These are phyloP conservation scores for Peromyscus melanophrys DNA, from an alignment of 2,797 vertebrate species.

Conservation along the genomic window DNA sequence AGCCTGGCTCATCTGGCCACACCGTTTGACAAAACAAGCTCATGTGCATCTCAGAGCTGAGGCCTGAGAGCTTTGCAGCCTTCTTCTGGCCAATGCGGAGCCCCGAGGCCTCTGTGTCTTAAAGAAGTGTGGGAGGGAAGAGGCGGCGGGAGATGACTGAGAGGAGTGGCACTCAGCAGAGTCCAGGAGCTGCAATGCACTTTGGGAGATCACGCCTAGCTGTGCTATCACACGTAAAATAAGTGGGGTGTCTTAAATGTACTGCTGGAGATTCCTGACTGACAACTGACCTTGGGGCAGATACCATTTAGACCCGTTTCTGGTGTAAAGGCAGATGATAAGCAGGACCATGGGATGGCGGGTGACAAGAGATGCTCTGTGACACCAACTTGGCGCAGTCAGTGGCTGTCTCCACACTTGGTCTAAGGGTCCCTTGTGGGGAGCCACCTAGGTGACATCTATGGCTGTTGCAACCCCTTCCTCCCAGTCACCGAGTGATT, in stretches of 20 bases:
- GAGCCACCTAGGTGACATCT: neutral
- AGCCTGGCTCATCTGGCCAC: too few relatives aligned
- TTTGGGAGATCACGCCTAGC: neutral
- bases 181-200: neutral
- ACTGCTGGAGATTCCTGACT: neutral
- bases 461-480: fast-evolving
- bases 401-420: neutral
- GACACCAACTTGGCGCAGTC: neutral
- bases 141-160: neutral
- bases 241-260: neutral
- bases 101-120: neutral
- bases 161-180: neutral
- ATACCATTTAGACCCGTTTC: neutral
- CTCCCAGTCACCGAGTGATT: neutral
- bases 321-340: neutral
- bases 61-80: neutral
- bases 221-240: neutral
- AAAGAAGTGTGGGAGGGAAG: neutral
- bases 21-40: too few relatives aligned
- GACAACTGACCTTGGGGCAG: neutral
- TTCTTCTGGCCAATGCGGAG: neutral
- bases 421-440: neutral
- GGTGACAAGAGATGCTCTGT: neutral
- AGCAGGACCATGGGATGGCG: neutral
- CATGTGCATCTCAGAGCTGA: fast-evolving